A percentile compares a stretch with the other conserved stretches of the same genome.
phyloP scores from a whole-genome alignment of 2,888 invertebrate species.

The Euproctis similis region DNA sequence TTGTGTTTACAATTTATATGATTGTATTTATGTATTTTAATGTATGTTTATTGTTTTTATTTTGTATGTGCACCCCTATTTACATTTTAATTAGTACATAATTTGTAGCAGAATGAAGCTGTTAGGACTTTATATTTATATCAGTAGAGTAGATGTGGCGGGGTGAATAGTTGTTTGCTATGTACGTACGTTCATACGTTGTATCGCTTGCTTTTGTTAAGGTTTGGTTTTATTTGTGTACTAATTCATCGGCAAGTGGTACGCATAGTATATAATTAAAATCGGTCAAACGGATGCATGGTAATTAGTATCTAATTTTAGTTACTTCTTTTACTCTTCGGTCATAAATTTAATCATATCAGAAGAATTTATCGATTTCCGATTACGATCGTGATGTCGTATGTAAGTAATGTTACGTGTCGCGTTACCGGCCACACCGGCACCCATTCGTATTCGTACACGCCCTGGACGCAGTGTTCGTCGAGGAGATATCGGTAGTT shows the following conservation, averaged over 20 bases:
- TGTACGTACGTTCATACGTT: conserved; percentile 18
- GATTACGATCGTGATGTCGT: background rate
- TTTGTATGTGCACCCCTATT: conserved; percentile 31
- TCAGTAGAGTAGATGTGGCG: conserved; percentile 15
- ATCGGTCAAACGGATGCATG: too few species aligned
- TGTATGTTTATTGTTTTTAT: conserved; percentile 27
- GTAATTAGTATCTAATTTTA: too few species aligned
- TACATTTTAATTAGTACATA: conserved; percentile 67
- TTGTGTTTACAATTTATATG: conserved; percentile 32
- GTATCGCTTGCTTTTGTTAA: conserved; percentile 13
- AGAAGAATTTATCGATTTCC: too few species aligned
- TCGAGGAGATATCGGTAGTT: conserved; percentile 4
- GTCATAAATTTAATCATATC: too few species aligned
- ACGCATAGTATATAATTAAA: too few species aligned
- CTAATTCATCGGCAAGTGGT: too few species aligned
- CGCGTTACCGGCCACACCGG: background rate
- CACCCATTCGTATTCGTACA: conserved; percentile 5
- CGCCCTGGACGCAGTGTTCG: conserved; percentile 1
- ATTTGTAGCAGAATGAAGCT: conserved; percentile 32
- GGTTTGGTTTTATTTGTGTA: conserved; percentile 15
- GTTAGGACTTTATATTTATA: conserved; percentile 26
- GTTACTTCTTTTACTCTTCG: too few species aligned
- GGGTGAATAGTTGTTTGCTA: conserved; percentile 41
- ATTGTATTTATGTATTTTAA: conserved; percentile 37
- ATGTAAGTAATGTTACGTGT: too few species aligned